Evolutionary conservation across 2,797 vertebrate genomes (phyloP).

Genomic region (Sciurus vulgaris): DNA sequence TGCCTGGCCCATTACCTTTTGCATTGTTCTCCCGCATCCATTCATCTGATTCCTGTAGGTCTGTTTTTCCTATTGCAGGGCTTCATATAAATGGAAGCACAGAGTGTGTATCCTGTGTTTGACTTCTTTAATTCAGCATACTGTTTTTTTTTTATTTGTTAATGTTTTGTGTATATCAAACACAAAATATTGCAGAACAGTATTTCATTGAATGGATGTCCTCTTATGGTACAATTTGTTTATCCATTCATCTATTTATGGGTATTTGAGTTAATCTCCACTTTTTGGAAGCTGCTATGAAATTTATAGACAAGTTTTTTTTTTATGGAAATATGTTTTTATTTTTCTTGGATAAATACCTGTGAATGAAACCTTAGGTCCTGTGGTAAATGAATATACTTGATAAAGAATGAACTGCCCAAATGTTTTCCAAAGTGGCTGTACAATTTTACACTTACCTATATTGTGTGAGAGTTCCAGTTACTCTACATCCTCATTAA

Average conservation of each 20-base stretch:
- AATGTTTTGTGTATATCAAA: neutral
- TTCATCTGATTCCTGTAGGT: neutral
- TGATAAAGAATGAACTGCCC: neutral
- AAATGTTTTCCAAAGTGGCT: neutral
- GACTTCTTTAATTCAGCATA: neutral
- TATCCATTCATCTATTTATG: neutral
- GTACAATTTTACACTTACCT: neutral
- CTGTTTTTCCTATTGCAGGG: neutral
- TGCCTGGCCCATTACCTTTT: neutral
- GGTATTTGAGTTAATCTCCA: neutral
- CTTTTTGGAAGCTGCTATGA: neutral
- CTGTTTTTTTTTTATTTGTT: slow-evolving; percentile 14
- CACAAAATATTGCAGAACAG: neutral
- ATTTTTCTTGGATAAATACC: slow-evolving; percentile 34
- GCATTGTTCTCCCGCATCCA: neutral
- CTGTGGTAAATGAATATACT: slow-evolving; percentile 1
- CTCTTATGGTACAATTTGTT: neutral
- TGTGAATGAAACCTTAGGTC: slow-evolving; percentile 11
- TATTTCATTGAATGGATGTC: neutral
- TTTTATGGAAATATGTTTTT: slow-evolving; percentile 14
- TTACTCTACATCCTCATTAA: neutral
- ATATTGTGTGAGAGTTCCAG: neutral
- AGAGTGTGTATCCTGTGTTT: neutral
- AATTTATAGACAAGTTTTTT: neutral
- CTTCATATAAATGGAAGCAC: slow-evolving; percentile 11